phyloP scores from a whole-genome alignment of 2,113 vertebrate genomes.

The Saguinus midas region DNA sequence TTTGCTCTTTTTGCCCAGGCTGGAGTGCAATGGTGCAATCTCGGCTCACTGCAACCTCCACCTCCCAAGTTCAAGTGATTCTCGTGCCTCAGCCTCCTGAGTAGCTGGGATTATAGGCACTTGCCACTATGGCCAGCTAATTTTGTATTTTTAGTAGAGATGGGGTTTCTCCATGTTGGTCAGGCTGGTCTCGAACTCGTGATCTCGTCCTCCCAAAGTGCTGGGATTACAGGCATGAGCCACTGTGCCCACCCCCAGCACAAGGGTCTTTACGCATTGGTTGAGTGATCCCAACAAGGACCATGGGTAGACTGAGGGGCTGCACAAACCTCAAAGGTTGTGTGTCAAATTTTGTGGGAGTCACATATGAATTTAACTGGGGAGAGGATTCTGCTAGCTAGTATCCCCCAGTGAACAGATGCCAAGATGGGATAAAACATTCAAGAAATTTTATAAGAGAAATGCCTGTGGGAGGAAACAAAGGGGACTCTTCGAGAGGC shows the following conservation, averaged over 20 bases:
- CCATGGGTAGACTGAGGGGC: neutral
- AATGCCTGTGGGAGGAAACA: neutral
- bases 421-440: neutral
- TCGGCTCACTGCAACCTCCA: too few relatives aligned
- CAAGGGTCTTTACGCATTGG: neutral
- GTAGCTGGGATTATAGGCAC: too few relatives aligned
- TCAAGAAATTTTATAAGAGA: neutral
- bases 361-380: neutral
- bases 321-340: neutral
- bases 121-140: too few relatives aligned
- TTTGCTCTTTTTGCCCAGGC: too few relatives aligned
- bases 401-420: neutral
- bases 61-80: too few relatives aligned
- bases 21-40: too few relatives aligned
- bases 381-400: neutral
- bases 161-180: too few relatives aligned
- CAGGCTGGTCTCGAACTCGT: too few relatives aligned
- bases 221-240: too few relatives aligned
- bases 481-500: neutral
- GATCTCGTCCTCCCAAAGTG: too few relatives aligned
- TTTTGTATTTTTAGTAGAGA: too few relatives aligned
- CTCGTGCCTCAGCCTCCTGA: too few relatives aligned
- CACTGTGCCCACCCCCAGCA: fast-evolving
- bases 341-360: neutral
- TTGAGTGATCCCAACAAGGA: neutral